Percentiles rank a stretch among this genome's conserved stretches.
phyloP scores from a whole-genome alignment of 2,888 invertebrate genomes.

The Yponomeuta malinellus region DNA sequence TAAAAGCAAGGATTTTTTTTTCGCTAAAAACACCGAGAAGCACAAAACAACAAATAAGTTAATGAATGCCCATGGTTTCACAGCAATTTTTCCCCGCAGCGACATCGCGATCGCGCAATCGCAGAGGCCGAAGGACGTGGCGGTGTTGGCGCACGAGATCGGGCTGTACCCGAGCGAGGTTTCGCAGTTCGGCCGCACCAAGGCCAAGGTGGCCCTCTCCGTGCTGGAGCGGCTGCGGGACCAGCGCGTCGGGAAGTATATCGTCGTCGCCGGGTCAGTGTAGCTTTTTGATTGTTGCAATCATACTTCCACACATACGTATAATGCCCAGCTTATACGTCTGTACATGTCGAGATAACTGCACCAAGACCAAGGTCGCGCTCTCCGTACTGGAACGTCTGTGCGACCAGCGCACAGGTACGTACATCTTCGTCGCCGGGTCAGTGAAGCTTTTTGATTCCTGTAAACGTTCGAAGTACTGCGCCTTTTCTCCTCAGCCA shows the following conservation, averaged over 20 bases:
- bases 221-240: conserved; percentile 84
- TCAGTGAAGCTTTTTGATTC: conserved; percentile 50
- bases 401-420: conserved; percentile 81
- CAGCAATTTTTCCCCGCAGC: conserved; percentile 50
- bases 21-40: background rate
- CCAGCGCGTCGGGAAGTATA: conserved; percentile 88
- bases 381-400: conserved; percentile 87
- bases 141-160: conserved; percentile 86
- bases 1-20: background rate
- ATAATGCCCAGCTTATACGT: too few relatives aligned
- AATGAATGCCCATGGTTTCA: too few relatives aligned
- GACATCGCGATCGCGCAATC: conserved; percentile 94
- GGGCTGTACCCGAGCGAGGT: conserved; percentile 88
- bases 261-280: conserved; percentile 95
- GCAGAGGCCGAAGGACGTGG: conserved; percentile 91
- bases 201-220: conserved; percentile 93
- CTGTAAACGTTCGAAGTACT: background rate
- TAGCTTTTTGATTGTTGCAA: background rate
- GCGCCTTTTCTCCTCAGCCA: too few relatives aligned
- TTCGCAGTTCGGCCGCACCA: conserved; percentile 93
- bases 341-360: conserved; percentile 83
- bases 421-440: conserved; percentile 97
- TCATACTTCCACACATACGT: too few relatives aligned
- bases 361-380: conserved; percentile 95
- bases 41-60: too few relatives aligned